Conservation (phyloP, 37 sponge, comb jelly and placozoan species). For the Geodia barretti region DNA sequence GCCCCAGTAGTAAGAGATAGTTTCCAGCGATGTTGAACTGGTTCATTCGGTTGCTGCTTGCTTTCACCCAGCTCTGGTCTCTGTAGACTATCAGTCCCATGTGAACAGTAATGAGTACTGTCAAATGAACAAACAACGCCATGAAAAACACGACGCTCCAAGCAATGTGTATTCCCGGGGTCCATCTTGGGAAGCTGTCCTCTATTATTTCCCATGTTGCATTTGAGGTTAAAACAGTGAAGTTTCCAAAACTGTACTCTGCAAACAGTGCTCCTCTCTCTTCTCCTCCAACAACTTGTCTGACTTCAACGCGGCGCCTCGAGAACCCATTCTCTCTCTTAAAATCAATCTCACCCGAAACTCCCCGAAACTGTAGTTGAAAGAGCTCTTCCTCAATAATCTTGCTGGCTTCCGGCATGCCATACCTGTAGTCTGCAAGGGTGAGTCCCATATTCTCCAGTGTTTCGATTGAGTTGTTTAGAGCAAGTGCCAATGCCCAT, state of each 20-base stretch:
- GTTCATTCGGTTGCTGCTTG: background rate
- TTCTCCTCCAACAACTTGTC: background rate
- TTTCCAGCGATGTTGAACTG: background rate
- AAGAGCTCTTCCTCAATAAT: background rate
- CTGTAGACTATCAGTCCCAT: background rate
- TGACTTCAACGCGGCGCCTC: background rate
- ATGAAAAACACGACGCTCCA: background rate
- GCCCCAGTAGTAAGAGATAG: background rate
- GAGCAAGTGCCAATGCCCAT: background rate
- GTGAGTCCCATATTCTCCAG: background rate
- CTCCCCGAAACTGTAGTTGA: background rate
- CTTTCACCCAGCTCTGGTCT: background rate
- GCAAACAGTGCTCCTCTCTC: background rate
- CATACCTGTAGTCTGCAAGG: background rate
- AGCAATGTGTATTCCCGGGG: background rate
- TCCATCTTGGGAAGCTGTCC: background rate
- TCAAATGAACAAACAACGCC: background rate
- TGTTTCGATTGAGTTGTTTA: background rate
- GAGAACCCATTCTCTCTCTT: background rate
- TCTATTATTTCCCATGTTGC: background rate
- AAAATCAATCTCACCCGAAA: background rate
- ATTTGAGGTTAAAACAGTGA: background rate
- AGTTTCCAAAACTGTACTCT: background rate
- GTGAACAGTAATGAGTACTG: background rate
- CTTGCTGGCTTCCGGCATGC: background rate